Percentiles rank a stretch among this genome's conserved stretches.
Conservation (phyloP, 2,888 invertebrate species). For the Sesia apiformis region DNA sequence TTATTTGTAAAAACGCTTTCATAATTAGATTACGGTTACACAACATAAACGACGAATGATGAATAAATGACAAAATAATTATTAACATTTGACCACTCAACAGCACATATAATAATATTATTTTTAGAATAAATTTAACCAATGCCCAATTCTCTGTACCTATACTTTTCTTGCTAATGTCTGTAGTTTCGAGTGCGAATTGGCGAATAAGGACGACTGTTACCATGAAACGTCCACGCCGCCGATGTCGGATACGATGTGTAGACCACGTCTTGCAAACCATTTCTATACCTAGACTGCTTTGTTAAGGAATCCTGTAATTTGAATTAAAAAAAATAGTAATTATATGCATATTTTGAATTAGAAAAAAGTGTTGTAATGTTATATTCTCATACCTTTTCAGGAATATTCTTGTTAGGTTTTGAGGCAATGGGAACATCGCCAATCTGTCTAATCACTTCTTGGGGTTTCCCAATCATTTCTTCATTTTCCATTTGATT, state of each 20-base stretch:
- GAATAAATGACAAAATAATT: too few species aligned
- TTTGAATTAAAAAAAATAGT: too few species aligned
- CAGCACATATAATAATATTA: too few species aligned
- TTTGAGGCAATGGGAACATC: slow-evolving; percentile 32
- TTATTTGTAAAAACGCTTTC: too few species aligned
- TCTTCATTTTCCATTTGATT: slow-evolving; percentile 18
- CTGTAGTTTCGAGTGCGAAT: not conserved
- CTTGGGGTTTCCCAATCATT: slow-evolving; percentile 15
- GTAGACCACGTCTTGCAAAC: slow-evolving; percentile 54
- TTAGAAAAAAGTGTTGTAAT: too few species aligned
- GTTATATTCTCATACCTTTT: slow-evolving; percentile 25
- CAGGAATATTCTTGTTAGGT: slow-evolving; percentile 11
- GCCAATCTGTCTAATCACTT: slow-evolving; percentile 27
- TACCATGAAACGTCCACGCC: slow-evolving; percentile 59
- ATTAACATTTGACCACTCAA: too few species aligned
- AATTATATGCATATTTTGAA: too few species aligned
- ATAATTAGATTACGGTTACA: too few species aligned
- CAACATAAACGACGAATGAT: too few species aligned
- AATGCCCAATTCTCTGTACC: too few species aligned
- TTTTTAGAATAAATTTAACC: too few species aligned
- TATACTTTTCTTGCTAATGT: too few species aligned
- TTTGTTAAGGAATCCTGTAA: slow-evolving; percentile 7
- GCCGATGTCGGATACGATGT: slow-evolving; percentile 42
- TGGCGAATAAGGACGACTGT: not conserved
- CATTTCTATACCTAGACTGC: slow-evolving; percentile 35